phyloP scores from a whole-genome alignment of 1,140 invertebrate genomes.

The Drosophila ficusphila region DNA sequence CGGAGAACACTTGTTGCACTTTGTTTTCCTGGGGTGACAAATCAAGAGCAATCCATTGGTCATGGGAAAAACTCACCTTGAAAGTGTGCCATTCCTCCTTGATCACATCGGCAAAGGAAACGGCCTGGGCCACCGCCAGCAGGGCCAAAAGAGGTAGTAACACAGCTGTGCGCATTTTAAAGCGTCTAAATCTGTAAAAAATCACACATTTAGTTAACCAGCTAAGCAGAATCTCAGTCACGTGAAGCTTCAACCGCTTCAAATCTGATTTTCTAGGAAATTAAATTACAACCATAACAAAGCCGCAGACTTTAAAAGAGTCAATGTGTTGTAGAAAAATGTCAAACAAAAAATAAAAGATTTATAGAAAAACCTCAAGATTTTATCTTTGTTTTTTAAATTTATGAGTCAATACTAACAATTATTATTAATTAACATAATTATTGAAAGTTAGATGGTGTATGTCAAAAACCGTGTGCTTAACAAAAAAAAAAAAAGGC shows the following conservation, averaged over 20 bases:
- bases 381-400: too few relatives aligned
- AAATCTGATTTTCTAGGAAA: slow-evolving; percentile 12
- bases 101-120: slow-evolving; percentile 89
- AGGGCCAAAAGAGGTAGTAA: slow-evolving; percentile 83
- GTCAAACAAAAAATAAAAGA: too few relatives aligned
- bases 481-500: too few relatives aligned
- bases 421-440: too few relatives aligned
- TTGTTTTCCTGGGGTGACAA: slow-evolving; percentile 20
- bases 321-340: too few relatives aligned
- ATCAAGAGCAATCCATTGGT: neutral
- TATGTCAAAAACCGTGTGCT: too few relatives aligned
- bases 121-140: slow-evolving; percentile 85
- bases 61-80: slow-evolving; percentile 87
- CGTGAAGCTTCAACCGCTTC: slow-evolving; percentile 8
- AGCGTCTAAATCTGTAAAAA: slow-evolving; percentile 19
- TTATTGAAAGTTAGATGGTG: too few relatives aligned
- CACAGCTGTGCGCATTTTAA: slow-evolving; percentile 85
- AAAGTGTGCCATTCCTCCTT: slow-evolving; percentile 90
- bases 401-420: too few relatives aligned
- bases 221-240: slow-evolving; percentile 1
- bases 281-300: neutral
- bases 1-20: slow-evolving; percentile 33
- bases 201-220: slow-evolving; percentile 1
- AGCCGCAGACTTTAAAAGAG: neutral
- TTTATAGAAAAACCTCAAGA: too few relatives aligned